Evolutionary conservation across 2,113 vertebrate species (phyloP), one percentile per base, ranked within the genome.

Genomic region (Nycticebus coucang): DNA sequence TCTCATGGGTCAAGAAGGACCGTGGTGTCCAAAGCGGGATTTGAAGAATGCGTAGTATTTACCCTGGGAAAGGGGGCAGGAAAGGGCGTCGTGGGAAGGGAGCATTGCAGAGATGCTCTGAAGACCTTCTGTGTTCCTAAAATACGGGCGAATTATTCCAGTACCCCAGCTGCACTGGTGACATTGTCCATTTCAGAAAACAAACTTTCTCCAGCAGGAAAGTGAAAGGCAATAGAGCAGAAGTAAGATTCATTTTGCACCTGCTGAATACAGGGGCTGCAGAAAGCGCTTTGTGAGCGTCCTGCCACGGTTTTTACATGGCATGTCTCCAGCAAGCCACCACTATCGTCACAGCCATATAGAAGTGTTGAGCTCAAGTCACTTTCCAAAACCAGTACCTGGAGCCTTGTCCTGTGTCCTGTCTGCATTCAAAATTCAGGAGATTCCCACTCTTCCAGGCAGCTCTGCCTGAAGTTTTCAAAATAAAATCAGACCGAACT

Each of bases 291-390:
- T 55, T 1, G 0, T 14, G 3, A 1, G 4, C 2, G 0, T 22
- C 9, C 0, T 10, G 62, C 26, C n/a, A 12, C 7, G 10, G 37
- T 10, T 19, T 33, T 24, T 8, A n/a, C 7, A 2, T 4, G 41
- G 6, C 21, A 0, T 0, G 1, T 26, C 35, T 78, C 22, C 19
- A 2, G 0, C 33, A 24, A 7, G 11, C 1, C 2, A 22, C 2
- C 9, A 2, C 0, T 0, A 15, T 22, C n/a, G 1, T 35, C 12
- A 18, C 21, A 30, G 14, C 7, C 4, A 41, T 3, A 4, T n/a
- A 6, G 17, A 62, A 0, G 33, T 4, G 37, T 57, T 19, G 71
- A 28, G 64, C 59, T 19, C 3, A 21, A 3, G 1, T 22, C 19
- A 17, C 55, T 33, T 37, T n/a, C 35, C 62, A 9, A 26, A 9